These are phyloP conservation scores for Pseudorhombus dupliciocellatus DNA, from an alignment of 2,113 vertebrate species.

Conservation along the genomic window DNA sequence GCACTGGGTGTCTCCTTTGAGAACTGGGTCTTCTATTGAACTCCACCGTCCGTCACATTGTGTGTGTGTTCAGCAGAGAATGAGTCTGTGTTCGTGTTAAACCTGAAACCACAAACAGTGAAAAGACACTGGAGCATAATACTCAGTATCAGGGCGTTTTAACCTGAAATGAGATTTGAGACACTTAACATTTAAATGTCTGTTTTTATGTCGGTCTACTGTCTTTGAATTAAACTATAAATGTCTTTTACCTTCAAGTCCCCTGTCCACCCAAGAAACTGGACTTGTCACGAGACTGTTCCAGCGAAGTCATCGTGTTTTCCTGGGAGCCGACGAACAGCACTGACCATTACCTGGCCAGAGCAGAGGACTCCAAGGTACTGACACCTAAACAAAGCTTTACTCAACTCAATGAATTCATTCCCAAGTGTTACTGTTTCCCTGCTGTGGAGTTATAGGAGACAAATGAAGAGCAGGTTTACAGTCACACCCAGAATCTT, in stretches of 20 bases:
- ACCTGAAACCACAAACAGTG: constrained; percentile 63
- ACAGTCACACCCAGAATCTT: too few relatives aligned
- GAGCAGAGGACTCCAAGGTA: constrained; percentile 67
- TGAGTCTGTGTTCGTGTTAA: constrained; percentile 55
- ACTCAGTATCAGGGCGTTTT: constrained; percentile 68
- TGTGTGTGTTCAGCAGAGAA: constrained; percentile 56
- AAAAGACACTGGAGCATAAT: constrained; percentile 56
- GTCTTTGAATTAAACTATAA: background rate
- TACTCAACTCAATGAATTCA: background rate
- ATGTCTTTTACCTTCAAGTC: constrained; percentile 56
- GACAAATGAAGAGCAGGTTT: too few relatives aligned
- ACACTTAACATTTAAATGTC: constrained; percentile 45
- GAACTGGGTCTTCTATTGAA: constrained; percentile 72
- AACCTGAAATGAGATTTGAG: constrained; percentile 59
- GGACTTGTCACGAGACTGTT: constrained; percentile 70
- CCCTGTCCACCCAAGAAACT: constrained; percentile 76
- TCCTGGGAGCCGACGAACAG: constrained; percentile 72
- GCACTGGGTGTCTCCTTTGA: constrained; percentile 49
- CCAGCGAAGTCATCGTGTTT: constrained; percentile 76
- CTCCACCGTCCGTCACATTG: constrained; percentile 56
- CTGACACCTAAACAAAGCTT: too few relatives aligned
- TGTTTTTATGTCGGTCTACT: background rate
- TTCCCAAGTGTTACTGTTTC: background rate
- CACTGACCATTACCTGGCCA: constrained; percentile 68
- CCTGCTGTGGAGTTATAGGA: too few relatives aligned